A percentile compares a stretch with the other conserved stretches of the same genome.
phyloP scores from a whole-genome alignment of 1,140 invertebrate genomes.

The Diachasma alloeum region DNA sequence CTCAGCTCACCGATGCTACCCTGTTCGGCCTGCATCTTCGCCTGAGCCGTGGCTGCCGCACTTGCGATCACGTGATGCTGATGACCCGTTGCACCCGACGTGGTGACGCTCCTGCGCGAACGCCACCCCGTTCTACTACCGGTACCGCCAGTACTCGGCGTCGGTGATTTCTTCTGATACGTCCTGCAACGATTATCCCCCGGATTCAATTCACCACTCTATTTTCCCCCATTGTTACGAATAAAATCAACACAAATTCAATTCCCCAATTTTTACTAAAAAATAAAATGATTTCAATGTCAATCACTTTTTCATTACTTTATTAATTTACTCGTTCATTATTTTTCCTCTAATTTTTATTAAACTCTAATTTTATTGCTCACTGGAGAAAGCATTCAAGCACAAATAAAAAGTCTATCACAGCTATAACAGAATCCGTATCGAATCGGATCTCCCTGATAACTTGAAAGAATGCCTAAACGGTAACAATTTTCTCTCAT shows the following conservation, averaged over 20 bases:
- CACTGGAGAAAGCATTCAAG: too few relatives aligned
- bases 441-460: too few relatives aligned
- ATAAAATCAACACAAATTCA: too few relatives aligned
- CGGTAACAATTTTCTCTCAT: not conserved
- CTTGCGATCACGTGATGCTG: slow-evolving; percentile 62
- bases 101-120: slow-evolving; percentile 62
- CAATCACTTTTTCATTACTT: too few relatives aligned
- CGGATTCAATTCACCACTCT: not conserved
- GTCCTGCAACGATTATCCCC: slow-evolving; percentile 42
- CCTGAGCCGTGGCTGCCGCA: slow-evolving; percentile 59
- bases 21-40: slow-evolving; percentile 87
- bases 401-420: not conserved
- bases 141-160: slow-evolving; percentile 53
- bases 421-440: too few relatives aligned
- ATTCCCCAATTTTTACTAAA: too few relatives aligned
- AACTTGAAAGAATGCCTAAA: too few relatives aligned
- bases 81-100: slow-evolving; percentile 57
- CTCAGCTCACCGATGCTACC: slow-evolving; percentile 86
- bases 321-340: too few relatives aligned
- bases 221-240: not conserved
- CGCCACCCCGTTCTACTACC: slow-evolving; percentile 59
- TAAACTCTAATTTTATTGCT: too few relatives aligned
- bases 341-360: too few relatives aligned
- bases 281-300: too few relatives aligned
- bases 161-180: slow-evolving; percentile 63